Evolutionary conservation across 2,888 invertebrate species (phyloP).

Genomic region (Chrysina gloriosa): DNA sequence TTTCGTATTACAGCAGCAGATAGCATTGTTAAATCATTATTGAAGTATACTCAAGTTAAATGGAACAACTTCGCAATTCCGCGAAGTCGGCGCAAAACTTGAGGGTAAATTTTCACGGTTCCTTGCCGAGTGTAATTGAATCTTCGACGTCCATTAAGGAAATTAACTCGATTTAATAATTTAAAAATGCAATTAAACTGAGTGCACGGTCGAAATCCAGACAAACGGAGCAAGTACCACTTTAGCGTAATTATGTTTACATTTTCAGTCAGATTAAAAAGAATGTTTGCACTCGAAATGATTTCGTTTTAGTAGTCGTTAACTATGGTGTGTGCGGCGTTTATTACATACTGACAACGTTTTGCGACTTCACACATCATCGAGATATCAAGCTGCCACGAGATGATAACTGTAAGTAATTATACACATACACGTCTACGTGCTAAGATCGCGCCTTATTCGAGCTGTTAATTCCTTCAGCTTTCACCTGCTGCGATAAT

Average conservation of each 20-base stretch:
- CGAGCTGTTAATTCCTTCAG: neutral
- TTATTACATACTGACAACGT: slow-evolving; percentile 7
- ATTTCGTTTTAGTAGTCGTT: slow-evolving; percentile 12
- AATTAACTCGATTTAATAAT: slow-evolving; percentile 10
- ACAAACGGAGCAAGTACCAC: neutral
- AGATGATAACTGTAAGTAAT: slow-evolving; percentile 24
- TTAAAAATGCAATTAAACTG: slow-evolving; percentile 17
- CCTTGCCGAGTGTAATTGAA: neutral
- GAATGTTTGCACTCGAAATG: slow-evolving; percentile 18
- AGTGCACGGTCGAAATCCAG: neutral
- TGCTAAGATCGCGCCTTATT: neutral
- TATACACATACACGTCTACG: neutral
- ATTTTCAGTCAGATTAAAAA: slow-evolving; percentile 3
- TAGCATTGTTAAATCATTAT: no score
- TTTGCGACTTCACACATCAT: slow-evolving; percentile 21
- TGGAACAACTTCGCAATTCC: neutral
- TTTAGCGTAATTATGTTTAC: slow-evolving; percentile 26
- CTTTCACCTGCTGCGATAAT: slow-evolving; percentile 13
- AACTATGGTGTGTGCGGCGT: slow-evolving; percentile 1
- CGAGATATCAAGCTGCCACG: neutral
- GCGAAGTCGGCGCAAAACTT: neutral
- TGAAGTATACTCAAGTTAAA: no score
- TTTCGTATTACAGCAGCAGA: no score
- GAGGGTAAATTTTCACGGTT: neutral
- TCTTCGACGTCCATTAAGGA: slow-evolving; percentile 2